Base-by-base conservation (phyloP, 2,113 vertebrate genomes). In the Siniperca knerii region DNA sequence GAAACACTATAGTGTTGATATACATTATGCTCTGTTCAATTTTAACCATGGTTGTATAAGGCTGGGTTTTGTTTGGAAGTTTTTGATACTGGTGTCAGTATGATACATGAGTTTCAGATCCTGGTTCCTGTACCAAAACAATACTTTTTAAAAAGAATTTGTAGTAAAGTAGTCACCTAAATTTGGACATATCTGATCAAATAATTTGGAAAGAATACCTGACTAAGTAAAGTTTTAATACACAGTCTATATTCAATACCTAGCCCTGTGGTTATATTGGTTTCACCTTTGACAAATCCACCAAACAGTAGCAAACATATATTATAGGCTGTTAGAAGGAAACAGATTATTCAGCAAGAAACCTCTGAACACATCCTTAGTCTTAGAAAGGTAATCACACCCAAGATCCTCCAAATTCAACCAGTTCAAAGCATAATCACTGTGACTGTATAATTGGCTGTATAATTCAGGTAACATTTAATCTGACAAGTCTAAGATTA, bases 201-300 rank as follows among this genome's bases (percentile, higher is more conserved):
- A 60, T 37, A 60, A 55, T 33, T 6, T 50, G 16, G 60, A 20
- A 72, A 10, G 35, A 55, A 46, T 13, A 46, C 8, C 23, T 3
- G 8, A 44, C 37, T 15, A 15, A 13, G 48, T 23, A 40, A 46
- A 46, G 44, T 25, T 23, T 46, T 35, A 3, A 21, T 16, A n/a
- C 65, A 33, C 10, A 48, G 7, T 50, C 33, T 50, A 33, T 52
- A n/a, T 52, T 42, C 4, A 13, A 46, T 65, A 37, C 15, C n/a
- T 5, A 15, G 69, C 60, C 48, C 20, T 72, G 79, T 1, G n/a
- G 46, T 40, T 10, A 20, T 16, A 29, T 48, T 62, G 42, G 55
- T 75, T 79, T 75, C 81, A 35, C 50, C 10, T 78, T 42, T 35
- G 60, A 82, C 37, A 54, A 54, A 73, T 69, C 29, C 20, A 69